Evolutionary conservation across 2,888 invertebrate genomes (phyloP), one percentile per base, ranked within the genome.

Genomic region (Cataglyphis rosenhaueri): DNA sequence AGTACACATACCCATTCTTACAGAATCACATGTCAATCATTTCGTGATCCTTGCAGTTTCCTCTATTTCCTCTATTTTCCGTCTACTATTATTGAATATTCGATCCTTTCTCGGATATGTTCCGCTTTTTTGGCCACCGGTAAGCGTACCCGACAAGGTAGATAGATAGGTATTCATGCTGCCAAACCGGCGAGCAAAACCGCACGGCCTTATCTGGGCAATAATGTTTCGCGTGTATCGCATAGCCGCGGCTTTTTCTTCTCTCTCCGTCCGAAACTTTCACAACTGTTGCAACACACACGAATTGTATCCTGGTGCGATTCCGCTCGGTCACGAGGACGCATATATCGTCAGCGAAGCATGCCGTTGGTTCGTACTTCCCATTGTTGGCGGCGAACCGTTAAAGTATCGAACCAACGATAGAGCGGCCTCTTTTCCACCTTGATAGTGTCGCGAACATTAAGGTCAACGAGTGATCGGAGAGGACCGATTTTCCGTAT

Each of bases 391-490:
- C 57, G 71, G 44, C 82, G 81, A 75, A 81, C 44, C 79, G 76
- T 76, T 76, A 65, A 66, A 68, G 57, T 87, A 88, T 88, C 87
- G 88, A 88, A 64, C 83, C 79, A 59, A 59, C 86, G 83, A 88
- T 83, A 78, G 55, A 78, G 55, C 76, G 85, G 78, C 82, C 85
- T 41, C 82, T 84, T 88, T 84, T 73, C 84, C 52, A 55, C 21
- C 65, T 55, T 52, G 48, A 38, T 68, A 52, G 62, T 21, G 48
- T 62, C 32, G 68, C 79, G 55, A 29, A 83, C 82, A 88, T 88
- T 84, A 83, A 85, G 88, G 88, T 88, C 88, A 87, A 35, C 61
- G 52, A 57, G 73, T 59, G 81, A 78, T 71, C 64, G 48, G 75
- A 44, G 59, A 25, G 1, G 57, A 64, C 74, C 57, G 70, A 83